These are phyloP conservation scores for Pipistrellus kuhlii DNA, from an alignment of 2,797 vertebrate species.

Conservation along the genomic window DNA sequence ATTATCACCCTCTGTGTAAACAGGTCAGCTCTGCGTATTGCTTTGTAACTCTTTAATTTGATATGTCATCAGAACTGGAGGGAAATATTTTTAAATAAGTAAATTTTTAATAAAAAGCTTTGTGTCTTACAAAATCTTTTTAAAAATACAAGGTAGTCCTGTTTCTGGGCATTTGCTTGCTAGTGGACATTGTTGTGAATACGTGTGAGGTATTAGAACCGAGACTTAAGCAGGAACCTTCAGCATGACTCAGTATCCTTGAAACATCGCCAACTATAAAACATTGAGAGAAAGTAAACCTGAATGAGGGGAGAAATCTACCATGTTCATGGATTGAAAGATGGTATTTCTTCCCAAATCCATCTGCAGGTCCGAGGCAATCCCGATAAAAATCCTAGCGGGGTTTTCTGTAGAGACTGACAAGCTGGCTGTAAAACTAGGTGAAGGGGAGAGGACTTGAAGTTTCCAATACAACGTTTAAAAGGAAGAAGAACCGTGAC, in stretches of 20 bases:
- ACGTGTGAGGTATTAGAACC: not conserved
- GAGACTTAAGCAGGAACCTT: not conserved
- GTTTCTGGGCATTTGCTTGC: not conserved
- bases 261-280: too few relatives aligned
- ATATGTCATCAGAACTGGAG: conserved; percentile 35
- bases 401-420: not conserved
- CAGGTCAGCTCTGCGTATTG: not conserved
- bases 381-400: not conserved
- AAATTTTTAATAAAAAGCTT: conserved; percentile 57
- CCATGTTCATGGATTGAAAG: not conserved
- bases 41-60: conserved; percentile 44
- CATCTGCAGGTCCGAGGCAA: not conserved
- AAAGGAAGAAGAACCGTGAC: not conserved
- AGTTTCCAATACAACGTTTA: not conserved
- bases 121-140: conserved; percentile 42
- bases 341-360: not conserved
- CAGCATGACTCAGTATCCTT: not conserved
- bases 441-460: not conserved
- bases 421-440: not conserved
- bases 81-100: conserved; percentile 78
- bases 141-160: not conserved
- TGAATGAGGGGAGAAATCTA: not conserved
- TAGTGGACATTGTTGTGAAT: not conserved
- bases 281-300: not conserved
- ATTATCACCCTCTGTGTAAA: not conserved